Evolutionary conservation across 2,797 vertebrate species (phyloP), one percentile per base, ranked within the genome.

Genomic region (Dendrocincla tyrannina): DNA sequence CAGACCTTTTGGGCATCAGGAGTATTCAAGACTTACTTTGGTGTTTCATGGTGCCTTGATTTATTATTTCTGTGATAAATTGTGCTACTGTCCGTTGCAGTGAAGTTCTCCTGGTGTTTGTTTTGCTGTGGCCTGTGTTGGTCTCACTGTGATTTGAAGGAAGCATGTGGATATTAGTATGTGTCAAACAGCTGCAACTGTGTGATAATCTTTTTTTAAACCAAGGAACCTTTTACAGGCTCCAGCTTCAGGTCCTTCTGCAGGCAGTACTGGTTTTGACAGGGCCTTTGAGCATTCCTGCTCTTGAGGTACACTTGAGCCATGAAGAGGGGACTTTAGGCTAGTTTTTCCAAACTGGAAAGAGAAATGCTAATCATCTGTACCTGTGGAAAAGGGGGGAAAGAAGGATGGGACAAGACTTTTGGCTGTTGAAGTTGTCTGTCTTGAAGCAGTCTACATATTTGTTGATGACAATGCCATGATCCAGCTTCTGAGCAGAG

Each of bases 401-500:
- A 56, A 42, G n/a, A 70, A 72, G 58, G 22, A 49, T 77, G 46
- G 49, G 56, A 32, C 11, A 33, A 59, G 23, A 25, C 46, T 85
- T 80, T 15, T 59, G 39, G 8, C 28, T 76, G 30, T 59, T 59
- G 41, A 33, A 39, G 25, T 17, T 76, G 28, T 39, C 32, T 67
- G 28, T 89, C 37, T 59, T 56, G 32, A 80, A 56, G 8, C 23
- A 53, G 10, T 50, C 11, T 58, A 63, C 55, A 46, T 80, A 46
- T 14, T 80, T 39, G 22, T 35, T 0, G 0, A 41, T 33, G 37
- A 28, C 37, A 42, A 13, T 46, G 42, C 41, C 1, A 0, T 44
- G 37, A 53, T 22, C 50, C 32, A 79, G 64, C 13, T 35, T 47
- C 25, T 25, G 30, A 76, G 13, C 2, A 5, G 3, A n/a, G 41